Evolutionary conservation across 2,113 vertebrate species (phyloP).

Genomic region (Gorsachius goisagi): DNA sequence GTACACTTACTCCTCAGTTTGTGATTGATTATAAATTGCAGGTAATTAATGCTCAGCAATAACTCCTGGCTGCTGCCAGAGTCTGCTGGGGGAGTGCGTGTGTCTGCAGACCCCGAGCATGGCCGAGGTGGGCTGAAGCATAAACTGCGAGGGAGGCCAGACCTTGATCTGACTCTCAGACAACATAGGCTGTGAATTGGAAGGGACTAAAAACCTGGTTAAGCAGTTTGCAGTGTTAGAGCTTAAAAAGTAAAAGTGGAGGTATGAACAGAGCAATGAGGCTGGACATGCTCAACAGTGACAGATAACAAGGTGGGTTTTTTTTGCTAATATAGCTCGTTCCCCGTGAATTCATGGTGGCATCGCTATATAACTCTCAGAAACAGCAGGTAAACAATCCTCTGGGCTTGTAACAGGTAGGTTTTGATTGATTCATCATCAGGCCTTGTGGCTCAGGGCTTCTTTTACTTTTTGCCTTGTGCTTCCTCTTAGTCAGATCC

Average conservation of each 20-base stretch:
- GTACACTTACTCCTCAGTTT: background rate
- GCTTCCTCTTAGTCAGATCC: background rate
- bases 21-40: background rate
- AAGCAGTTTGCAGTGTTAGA: background rate
- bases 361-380: background rate
- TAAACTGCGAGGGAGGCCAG: rapidly evolving
- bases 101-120: rapidly evolving
- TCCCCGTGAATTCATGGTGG: background rate
- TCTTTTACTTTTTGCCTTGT: background rate
- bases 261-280: background rate
- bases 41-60: background rate
- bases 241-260: background rate
- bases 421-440: background rate
- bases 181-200: rapidly evolving
- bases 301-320: background rate
- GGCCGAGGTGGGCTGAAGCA: background rate
- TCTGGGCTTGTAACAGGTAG: background rate
- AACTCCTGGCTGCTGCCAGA: background rate
- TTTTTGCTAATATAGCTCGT: background rate
- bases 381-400: background rate
- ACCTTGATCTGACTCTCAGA: background rate
- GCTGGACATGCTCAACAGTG: background rate
- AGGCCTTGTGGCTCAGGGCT: background rate
- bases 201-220: background rate
- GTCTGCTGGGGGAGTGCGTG: rapidly evolving